Conservation (phyloP, 2,888 invertebrate genomes). For the Polyploca ridens region DNA sequence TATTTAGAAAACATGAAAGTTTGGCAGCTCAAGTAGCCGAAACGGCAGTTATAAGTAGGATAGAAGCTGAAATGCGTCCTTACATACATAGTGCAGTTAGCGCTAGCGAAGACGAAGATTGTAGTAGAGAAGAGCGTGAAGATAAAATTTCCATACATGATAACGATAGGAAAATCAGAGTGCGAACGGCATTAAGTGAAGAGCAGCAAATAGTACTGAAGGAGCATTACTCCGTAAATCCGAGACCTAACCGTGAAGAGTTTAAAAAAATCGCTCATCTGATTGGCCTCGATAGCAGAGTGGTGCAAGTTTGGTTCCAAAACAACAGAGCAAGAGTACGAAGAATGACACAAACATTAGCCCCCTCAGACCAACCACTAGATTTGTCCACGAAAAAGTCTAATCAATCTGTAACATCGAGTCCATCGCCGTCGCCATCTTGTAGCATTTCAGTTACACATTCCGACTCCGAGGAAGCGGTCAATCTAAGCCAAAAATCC, state of each 20-base stretch:
- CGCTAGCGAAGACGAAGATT: conserved; percentile 87
- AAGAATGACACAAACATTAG: conserved; percentile 81
- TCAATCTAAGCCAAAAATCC: conserved; percentile 90
- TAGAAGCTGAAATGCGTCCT: conserved; percentile 79
- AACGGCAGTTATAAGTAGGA: conserved; percentile 83
- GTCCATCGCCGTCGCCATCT: conserved; percentile 86
- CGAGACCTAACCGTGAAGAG: conserved; percentile 97
- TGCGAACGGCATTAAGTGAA: conserved; percentile 96
- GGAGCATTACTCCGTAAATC: conserved; percentile 94
- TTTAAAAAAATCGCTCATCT: conserved; percentile 94
- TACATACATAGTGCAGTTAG: conserved; percentile 80
- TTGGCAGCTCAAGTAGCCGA: conserved; percentile 91
- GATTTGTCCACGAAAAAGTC: conserved; percentile 95
- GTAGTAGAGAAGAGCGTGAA: conserved; percentile 76
- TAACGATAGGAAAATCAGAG: conserved; percentile 92
- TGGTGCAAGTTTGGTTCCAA: conserved; percentile 98
- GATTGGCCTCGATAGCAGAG: conserved; percentile 90
- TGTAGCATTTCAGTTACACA: conserved; percentile 86
- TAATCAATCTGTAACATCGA: conserved; percentile 80
- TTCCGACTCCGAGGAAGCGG: conserved; percentile 89
- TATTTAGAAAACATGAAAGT: conserved; percentile 88
- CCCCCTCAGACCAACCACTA: conserved; percentile 90
- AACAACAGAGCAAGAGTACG: conserved; percentile 96
- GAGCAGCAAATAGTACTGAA: conserved; percentile 96
- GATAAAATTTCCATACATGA: conserved; percentile 84